Conservation (phyloP, 1,140 invertebrate genomes). For the Listronotus bonariensis region DNA sequence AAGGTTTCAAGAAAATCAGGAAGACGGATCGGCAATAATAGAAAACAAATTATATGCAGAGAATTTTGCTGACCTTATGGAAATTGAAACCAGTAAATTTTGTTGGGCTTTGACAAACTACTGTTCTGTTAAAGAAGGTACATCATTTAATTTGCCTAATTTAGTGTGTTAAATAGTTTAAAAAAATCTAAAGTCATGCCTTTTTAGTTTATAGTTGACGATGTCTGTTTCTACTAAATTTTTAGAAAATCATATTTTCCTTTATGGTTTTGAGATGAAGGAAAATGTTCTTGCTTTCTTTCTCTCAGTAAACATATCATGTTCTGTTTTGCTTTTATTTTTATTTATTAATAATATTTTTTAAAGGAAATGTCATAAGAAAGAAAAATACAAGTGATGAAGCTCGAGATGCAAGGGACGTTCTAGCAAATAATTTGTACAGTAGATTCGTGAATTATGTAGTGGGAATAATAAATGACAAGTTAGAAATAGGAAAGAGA, state of each 20-base stretch:
- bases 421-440: conserved; percentile 78
- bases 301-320: too few relatives aligned
- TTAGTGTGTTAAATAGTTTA: too few relatives aligned
- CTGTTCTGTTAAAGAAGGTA: conserved; percentile 79
- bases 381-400: conserved; percentile 76
- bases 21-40: conserved; percentile 70
- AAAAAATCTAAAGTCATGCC: too few relatives aligned
- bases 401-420: conserved; percentile 75
- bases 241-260: too few relatives aligned
- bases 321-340: too few relatives aligned
- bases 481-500: conserved; percentile 75
- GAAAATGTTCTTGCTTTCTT: too few relatives aligned
- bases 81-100: conserved; percentile 80
- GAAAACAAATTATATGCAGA: conserved; percentile 72
- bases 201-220: too few relatives aligned
- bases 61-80: conserved; percentile 75
- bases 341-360: too few relatives aligned
- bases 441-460: conserved; percentile 87
- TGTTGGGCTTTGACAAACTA: conserved; percentile 85
- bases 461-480: conserved; percentile 81
- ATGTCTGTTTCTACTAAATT: too few relatives aligned
- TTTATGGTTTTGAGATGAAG: too few relatives aligned
- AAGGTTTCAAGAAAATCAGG: conserved; percentile 69
- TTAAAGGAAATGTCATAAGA: conserved; percentile 72
- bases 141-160: too few relatives aligned